Base-by-base conservation (phyloP, 1,140 invertebrate genomes). In the Heliothis virescens region DNA sequence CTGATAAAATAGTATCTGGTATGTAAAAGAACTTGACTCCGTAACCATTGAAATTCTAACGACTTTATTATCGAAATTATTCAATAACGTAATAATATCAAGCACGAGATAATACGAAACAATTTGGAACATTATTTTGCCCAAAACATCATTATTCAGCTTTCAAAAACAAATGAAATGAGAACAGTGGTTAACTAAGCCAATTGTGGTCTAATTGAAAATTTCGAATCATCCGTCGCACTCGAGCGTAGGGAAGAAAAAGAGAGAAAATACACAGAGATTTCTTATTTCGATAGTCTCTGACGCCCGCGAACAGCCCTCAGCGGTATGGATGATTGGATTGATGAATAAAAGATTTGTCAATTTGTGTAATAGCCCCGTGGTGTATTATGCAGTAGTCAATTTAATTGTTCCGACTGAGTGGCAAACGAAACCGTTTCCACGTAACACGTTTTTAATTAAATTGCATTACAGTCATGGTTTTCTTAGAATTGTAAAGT, bases 301-400 rank as follows among this genome's bases (percentile, higher is more conserved):
- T 85, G 87, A 92, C 92, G 91, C 92, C 91, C 90, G 81, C 89
- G 83, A 88, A 91, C 86, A 89, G 85, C 89, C 85, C 89, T 91
- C 85, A 62, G 86, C 81, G 89, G 86, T 85, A 82, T 81, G 87
- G 87, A 88, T 91, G 92, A 94, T 94, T 94, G 92, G 92, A 90
- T 85, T 83, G 84, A 91, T 93, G 91, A 93, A 94, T 93, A 92
- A 94, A 94, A 94, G 85, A 93, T 93, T 67, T 71, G 86, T 87
- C 91, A 92, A 94, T 93, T 94, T 94, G 91, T 90, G 86, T 89
- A 88, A 91, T 88, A 89, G 87, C 88, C 85, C 82, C 85, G 83
- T 83, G 85, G 80, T 86, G 86, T 88, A 90, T 92, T 92, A 92
- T 91, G 86, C 91, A 84, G 84, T 82, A 84, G 87, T 89, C 89